A percentile compares a stretch with the other conserved stretches of the same genome.
phyloP scores from a whole-genome alignment of 2,888 invertebrate species.

The Rhogogaster chlorosoma region DNA sequence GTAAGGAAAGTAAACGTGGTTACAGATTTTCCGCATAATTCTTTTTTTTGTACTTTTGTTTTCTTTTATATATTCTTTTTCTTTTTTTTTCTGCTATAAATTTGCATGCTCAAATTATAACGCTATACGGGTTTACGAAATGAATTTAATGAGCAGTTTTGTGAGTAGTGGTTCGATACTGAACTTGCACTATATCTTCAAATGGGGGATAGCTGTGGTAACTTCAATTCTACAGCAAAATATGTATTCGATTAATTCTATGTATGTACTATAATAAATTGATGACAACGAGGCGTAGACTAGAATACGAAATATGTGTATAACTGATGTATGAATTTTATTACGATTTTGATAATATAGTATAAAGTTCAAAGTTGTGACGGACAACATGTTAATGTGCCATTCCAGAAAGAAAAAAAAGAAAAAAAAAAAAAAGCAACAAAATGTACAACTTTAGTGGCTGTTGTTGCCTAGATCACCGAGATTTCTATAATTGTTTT shows the following conservation, averaged over 20 bases:
- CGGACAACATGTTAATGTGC: slow-evolving; percentile 48
- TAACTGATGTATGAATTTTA: neutral
- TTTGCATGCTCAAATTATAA: neutral
- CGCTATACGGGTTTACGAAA: neutral
- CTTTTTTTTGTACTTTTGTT: neutral
- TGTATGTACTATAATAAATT: neutral
- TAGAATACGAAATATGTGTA: neutral
- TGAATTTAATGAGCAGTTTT: neutral
- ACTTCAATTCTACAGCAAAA: neutral
- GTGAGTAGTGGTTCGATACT: neutral
- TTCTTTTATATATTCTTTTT: neutral
- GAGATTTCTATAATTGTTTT: neutral
- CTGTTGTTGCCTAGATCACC: neutral
- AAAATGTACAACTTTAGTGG: neutral
- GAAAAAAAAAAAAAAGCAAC: neutral
- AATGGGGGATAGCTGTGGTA: neutral
- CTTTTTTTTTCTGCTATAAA: neutral
- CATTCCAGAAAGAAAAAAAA: too few relatives aligned
- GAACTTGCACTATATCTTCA: neutral
- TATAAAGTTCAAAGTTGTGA: neutral
- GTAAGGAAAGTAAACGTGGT: neutral
- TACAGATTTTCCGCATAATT: neutral
- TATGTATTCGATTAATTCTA: neutral
- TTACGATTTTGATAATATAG: neutral
- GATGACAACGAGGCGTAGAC: neutral